Conservation (phyloP, 1,140 invertebrate species). For the Drosophila parvula region DNA sequence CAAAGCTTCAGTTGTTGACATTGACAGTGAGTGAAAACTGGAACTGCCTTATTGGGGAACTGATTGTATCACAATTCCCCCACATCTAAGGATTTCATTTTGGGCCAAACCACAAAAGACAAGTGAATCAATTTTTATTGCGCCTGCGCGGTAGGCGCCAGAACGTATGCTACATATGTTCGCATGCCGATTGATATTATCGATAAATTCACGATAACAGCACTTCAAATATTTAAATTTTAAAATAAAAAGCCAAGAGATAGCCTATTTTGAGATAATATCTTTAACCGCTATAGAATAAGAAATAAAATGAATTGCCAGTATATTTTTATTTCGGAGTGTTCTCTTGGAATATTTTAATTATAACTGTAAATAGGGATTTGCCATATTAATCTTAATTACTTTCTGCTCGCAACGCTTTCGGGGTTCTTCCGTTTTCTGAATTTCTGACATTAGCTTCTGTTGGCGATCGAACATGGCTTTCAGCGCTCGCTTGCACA, state of each 20-base stretch:
- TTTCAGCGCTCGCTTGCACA: conserved; percentile 21
- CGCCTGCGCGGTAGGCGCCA: conserved; percentile 22
- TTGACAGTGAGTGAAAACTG: conserved; percentile 53
- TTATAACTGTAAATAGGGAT: conserved; percentile 17
- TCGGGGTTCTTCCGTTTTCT: background rate
- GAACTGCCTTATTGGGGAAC: conserved; percentile 4
- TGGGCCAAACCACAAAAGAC: conserved; percentile 24
- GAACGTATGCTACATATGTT: conserved; percentile 44
- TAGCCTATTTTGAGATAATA: background rate
- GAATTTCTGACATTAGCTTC: background rate
- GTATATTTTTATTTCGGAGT: background rate
- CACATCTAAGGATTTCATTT: conserved; percentile 10
- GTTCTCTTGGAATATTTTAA: background rate
- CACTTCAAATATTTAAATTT: background rate
- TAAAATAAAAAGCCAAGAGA: background rate
- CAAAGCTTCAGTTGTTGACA: conserved; percentile 55
- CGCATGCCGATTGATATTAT: background rate
- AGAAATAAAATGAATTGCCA: background rate
- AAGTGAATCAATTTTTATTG: conserved; percentile 49
- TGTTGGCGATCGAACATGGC: conserved; percentile 10
- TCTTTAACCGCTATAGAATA: background rate
- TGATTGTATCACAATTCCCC: conserved; percentile 25
- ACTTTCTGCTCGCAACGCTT: background rate
- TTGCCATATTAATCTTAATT: background rate
- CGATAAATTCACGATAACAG: conserved; percentile 13